A percentile compares a stretch with the other conserved stretches of the same genome.
Conservation (phyloP, 1,140 invertebrate species). For the Sitophilus oryzae region DNA sequence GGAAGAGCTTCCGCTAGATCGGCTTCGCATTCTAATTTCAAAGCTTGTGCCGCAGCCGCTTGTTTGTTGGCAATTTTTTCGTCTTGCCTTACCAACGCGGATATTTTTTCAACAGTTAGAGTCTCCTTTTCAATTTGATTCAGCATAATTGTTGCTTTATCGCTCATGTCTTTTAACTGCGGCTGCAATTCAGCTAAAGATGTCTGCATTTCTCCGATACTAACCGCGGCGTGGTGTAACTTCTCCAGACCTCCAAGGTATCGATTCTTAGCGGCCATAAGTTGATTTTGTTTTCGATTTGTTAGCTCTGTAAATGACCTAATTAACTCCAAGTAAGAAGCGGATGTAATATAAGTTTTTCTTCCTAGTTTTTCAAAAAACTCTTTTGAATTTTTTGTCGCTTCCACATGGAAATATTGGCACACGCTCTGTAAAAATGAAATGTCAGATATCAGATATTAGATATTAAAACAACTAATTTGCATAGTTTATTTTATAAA, state of each 20-base stretch:
- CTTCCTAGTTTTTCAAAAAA: conserved; percentile 64
- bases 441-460: no score
- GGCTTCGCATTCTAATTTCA: conserved; percentile 87
- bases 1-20: conserved; percentile 87
- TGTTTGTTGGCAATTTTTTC: conserved; percentile 87
- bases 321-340: conserved; percentile 84
- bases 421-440: conserved; percentile 53
- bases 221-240: conserved; percentile 70
- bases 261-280: conserved; percentile 61
- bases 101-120: conserved; percentile 75
- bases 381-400: conserved; percentile 54
- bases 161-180: conserved; percentile 73
- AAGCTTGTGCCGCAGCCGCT: conserved; percentile 71
- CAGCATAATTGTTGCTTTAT: conserved; percentile 78
- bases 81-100: conserved; percentile 77
- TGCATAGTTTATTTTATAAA: no score
- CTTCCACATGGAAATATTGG: conserved; percentile 81
- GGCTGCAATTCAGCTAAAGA: conserved; percentile 81
- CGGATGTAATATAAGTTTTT: conserved; percentile 83
- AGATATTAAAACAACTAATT: no score
- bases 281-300: conserved; percentile 70
- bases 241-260: conserved; percentile 84
- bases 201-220: conserved; percentile 70
- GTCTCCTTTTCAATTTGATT: conserved; percentile 82
- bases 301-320: conserved; percentile 73